Percentiles rank a stretch among this genome's conserved stretches.
Conservation (phyloP, 2,888 invertebrate genomes). For the Drosophila pseudotalamancana region DNA sequence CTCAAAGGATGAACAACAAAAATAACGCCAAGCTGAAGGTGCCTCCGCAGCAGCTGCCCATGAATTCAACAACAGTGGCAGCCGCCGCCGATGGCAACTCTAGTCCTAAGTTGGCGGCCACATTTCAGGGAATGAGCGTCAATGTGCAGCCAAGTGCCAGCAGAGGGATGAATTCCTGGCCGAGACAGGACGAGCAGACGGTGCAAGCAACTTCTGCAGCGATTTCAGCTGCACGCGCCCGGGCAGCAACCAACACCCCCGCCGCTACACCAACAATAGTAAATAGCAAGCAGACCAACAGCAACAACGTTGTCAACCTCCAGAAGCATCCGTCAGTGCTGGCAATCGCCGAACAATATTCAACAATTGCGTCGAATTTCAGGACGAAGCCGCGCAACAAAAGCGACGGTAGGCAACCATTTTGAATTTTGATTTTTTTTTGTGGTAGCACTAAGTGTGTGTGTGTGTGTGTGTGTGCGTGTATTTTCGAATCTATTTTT, state of each 20-base stretch:
- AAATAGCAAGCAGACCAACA: slow-evolving; percentile 14
- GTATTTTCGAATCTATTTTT: slow-evolving; percentile 52
- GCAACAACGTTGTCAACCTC: slow-evolving; percentile 18
- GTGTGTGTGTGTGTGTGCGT: slow-evolving; percentile 8
- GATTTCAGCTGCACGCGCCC: slow-evolving; percentile 11
- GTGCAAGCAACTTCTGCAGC: slow-evolving; percentile 8
- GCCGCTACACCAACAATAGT: background rate
- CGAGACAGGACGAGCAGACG: slow-evolving; percentile 24
- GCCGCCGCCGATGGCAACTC: slow-evolving; percentile 32
- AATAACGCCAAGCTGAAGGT: background rate
- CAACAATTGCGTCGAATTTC: slow-evolving; percentile 7
- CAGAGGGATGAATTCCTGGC: slow-evolving; percentile 43
- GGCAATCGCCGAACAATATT: slow-evolving; percentile 9
- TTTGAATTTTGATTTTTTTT: slow-evolving; percentile 18
- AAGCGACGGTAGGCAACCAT: slow-evolving; percentile 70
- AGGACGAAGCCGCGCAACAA: slow-evolving; percentile 69
- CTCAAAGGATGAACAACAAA: slow-evolving; percentile 13
- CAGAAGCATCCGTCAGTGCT: slow-evolving; percentile 15
- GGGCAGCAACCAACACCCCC: background rate
- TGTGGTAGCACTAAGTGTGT: background rate
- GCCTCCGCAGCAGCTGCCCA: background rate
- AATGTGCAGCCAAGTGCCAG: slow-evolving; percentile 34
- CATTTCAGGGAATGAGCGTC: slow-evolving; percentile 41
- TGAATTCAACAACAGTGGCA: background rate
- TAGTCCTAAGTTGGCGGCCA: slow-evolving; percentile 41